These are phyloP conservation scores for Troides aeacus DNA, from an alignment of 2,888 invertebrate genomes.

Conservation along the genomic window DNA sequence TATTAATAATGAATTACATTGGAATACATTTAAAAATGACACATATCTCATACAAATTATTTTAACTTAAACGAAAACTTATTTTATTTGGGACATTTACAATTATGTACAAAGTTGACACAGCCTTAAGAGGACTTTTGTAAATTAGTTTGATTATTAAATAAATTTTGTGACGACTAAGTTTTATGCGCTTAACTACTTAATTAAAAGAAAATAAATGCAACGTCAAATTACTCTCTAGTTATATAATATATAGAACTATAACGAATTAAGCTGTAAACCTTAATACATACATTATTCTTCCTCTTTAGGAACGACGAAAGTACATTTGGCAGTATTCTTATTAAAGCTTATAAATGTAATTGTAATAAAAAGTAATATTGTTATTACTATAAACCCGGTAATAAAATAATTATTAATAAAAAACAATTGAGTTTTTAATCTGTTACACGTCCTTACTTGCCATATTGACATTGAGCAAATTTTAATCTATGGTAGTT, in stretches of 20 bases:
- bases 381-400: too few species aligned
- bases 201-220: constrained; percentile 33
- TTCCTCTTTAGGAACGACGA: constrained; percentile 23
- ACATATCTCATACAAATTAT: neutral
- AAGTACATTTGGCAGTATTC: constrained; percentile 28
- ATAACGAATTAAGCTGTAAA: too few species aligned
- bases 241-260: too few species aligned
- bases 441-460: neutral
- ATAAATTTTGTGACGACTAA: constrained; percentile 60
- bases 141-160: constrained; percentile 44
- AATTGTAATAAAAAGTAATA: neutral
- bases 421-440: neutral
- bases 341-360: constrained; percentile 10
- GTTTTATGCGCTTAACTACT: constrained; percentile 39
- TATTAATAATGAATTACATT: neutral
- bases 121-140: constrained; percentile 67
- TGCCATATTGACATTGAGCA: neutral
- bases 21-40: constrained; percentile 1
- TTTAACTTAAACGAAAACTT: constrained; percentile 2
- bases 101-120: constrained; percentile 65
- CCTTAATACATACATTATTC: too few species aligned
- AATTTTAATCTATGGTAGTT: too few species aligned
- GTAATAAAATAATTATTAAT: too few species aligned
- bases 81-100: constrained; percentile 51
- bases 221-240: too few species aligned